A percentile compares a stretch with the other conserved stretches of the same genome.
Conservation (phyloP, 2,888 invertebrate genomes). For the Pediacus dermestoides region DNA sequence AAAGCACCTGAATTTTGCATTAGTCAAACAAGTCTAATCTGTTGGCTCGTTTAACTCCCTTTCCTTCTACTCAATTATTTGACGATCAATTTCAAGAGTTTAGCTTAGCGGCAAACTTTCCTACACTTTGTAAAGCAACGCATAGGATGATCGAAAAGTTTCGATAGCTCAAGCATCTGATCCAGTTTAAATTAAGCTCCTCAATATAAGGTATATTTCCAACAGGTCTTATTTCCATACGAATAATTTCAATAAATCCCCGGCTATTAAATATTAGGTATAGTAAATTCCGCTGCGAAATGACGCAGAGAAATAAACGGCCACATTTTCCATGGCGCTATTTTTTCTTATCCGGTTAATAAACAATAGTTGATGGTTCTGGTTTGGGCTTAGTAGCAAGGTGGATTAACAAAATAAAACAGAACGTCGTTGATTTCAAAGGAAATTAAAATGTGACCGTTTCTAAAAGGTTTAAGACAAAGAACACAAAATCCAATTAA, state of each 20-base stretch:
- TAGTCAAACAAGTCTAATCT: slow-evolving; percentile 10
- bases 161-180: not conserved
- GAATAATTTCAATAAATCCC: too few species aligned
- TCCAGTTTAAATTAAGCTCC: not conserved
- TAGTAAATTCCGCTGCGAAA: too few species aligned
- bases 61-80: slow-evolving; percentile 24
- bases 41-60: slow-evolving; percentile 25
- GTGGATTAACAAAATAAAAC: too few species aligned
- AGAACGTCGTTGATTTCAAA: slow-evolving; percentile 11
- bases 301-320: too few species aligned
- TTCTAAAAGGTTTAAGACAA: slow-evolving; percentile 20
- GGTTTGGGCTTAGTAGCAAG: too few species aligned
- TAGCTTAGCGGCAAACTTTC: slow-evolving; percentile 9
- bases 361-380: too few species aligned
- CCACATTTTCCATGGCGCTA: too few species aligned
- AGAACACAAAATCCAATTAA: slow-evolving; percentile 31
- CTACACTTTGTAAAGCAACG: slow-evolving; percentile 3
- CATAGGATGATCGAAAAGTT: slow-evolving; percentile 6
- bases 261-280: too few species aligned
- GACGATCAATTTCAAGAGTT: slow-evolving; percentile 24
- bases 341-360: too few species aligned
- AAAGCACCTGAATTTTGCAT: slow-evolving; percentile 8
- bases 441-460: slow-evolving; percentile 20
- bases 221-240: too few species aligned
- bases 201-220: too few species aligned